Evolutionary conservation across 1,140 invertebrate genomes (phyloP).

Genomic region (Drosophila tropicalis): DNA sequence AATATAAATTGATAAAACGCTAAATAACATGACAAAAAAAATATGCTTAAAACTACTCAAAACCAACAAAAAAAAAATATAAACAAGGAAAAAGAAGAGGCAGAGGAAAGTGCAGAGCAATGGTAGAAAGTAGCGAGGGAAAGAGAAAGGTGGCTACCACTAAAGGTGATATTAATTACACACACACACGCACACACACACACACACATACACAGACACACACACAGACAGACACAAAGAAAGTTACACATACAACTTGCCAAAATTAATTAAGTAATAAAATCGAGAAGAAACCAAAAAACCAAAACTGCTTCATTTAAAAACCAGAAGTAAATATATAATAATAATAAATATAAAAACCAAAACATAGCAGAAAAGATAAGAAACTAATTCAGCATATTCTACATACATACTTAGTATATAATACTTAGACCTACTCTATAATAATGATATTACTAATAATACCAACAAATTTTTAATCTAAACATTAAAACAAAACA

Average conservation of each 20-base stretch:
- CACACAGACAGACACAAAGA: not conserved
- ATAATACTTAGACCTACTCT: conserved; percentile 10
- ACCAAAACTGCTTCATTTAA: conserved; percentile 1
- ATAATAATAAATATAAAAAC: not conserved
- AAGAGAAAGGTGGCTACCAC: conserved; percentile 1
- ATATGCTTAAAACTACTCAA: conserved; percentile 2
- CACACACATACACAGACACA: not conserved
- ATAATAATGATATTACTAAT: conserved; percentile 6
- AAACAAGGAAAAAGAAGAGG: not conserved
- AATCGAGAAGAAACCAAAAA: not conserved
- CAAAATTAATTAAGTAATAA: conserved; percentile 9
- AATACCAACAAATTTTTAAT: conserved; percentile 12
- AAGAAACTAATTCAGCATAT: conserved; percentile 14
- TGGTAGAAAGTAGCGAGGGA: not conserved
- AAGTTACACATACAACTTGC: conserved; percentile 4
- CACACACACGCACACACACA: conserved; percentile 1
- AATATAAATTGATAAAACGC: conserved; percentile 8
- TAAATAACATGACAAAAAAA: not conserved
- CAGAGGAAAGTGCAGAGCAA: not conserved
- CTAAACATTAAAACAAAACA: conserved; percentile 4
- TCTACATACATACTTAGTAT: conserved; percentile 12
- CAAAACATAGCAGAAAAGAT: not conserved
- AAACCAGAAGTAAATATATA: not conserved
- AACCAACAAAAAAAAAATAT: not conserved
- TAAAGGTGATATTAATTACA: conserved; percentile 13